A percentile compares a stretch with the other conserved stretches of the same genome.
These are phyloP conservation scores for Caenorhabditis tropicalis DNA, from an alignment of 1,140 invertebrate genomes.

Conservation along the genomic window DNA sequence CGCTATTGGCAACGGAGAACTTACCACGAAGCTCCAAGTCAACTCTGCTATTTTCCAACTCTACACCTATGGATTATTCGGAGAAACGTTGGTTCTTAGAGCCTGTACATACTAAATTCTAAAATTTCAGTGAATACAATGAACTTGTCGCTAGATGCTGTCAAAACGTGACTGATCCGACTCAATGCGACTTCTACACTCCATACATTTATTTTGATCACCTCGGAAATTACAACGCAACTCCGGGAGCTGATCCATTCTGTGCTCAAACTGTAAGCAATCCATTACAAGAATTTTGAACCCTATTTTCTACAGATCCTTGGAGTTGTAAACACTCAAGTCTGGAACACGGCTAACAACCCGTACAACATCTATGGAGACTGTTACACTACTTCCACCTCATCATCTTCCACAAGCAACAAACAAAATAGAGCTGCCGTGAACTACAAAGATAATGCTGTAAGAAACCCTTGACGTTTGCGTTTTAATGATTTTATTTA, in stretches of 20 bases:
- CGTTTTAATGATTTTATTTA: background rate
- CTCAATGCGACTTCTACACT: constrained; percentile 54
- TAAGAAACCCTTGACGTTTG: background rate
- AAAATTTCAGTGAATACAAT: constrained; percentile 53
- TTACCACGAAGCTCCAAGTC: constrained; percentile 51
- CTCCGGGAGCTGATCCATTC: constrained; percentile 25
- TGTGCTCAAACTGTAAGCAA: constrained; percentile 21
- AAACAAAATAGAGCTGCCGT: constrained; percentile 14
- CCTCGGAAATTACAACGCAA: constrained; percentile 44
- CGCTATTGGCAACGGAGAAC: constrained; percentile 53
- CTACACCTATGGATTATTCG: constrained; percentile 52
- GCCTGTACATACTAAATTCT: background rate
- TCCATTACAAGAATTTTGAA: background rate
- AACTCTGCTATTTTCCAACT: constrained; percentile 54
- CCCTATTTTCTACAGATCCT: background rate
- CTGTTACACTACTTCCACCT: constrained; percentile 27
- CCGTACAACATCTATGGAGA: constrained; percentile 54
- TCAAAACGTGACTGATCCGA: constrained; percentile 45
- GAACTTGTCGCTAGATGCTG: constrained; percentile 12
- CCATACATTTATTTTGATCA: constrained; percentile 50
- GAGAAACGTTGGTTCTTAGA: constrained; percentile 26
- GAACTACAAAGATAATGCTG: background rate
- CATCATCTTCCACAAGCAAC: background rate
- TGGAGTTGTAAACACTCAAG: constrained; percentile 45
- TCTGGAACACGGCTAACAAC: constrained; percentile 49